phyloP scores from a whole-genome alignment of 2,113 vertebrate species.

The Hemichromis elongatus region DNA sequence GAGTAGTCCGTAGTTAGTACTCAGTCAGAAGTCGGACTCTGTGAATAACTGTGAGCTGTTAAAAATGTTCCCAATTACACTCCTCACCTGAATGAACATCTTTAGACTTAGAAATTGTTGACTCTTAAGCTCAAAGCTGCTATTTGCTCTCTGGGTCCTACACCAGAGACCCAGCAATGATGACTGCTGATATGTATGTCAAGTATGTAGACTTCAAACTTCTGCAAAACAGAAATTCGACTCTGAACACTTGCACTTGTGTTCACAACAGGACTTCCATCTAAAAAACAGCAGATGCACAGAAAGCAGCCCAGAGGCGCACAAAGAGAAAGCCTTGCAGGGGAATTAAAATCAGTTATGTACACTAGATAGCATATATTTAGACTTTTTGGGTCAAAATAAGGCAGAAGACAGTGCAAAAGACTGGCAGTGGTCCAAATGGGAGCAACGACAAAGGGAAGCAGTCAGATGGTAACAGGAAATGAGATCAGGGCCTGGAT shows the following conservation, averaged over 20 bases:
- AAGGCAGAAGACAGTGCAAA: neutral
- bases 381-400: neutral
- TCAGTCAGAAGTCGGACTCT: neutral
- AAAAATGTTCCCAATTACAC: neutral
- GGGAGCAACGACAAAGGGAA: neutral
- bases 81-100: neutral
- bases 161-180: neutral
- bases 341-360: neutral
- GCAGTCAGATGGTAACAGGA: neutral
- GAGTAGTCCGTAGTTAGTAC: neutral
- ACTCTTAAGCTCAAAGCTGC: neutral
- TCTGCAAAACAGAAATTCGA: neutral
- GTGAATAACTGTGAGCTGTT: neutral
- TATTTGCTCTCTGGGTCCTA: neutral
- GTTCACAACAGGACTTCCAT: neutral
- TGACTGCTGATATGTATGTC: neutral
- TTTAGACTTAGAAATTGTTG: neutral
- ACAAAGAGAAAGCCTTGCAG: neutral
- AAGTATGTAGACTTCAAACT: neutral
- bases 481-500: neutral
- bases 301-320: neutral
- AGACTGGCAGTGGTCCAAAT: neutral
- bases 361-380: neutral
- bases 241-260: neutral
- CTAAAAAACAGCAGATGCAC: neutral